phyloP scores from a whole-genome alignment of 2,113 vertebrate species.

The Porphyrio hochstetteri region DNA sequence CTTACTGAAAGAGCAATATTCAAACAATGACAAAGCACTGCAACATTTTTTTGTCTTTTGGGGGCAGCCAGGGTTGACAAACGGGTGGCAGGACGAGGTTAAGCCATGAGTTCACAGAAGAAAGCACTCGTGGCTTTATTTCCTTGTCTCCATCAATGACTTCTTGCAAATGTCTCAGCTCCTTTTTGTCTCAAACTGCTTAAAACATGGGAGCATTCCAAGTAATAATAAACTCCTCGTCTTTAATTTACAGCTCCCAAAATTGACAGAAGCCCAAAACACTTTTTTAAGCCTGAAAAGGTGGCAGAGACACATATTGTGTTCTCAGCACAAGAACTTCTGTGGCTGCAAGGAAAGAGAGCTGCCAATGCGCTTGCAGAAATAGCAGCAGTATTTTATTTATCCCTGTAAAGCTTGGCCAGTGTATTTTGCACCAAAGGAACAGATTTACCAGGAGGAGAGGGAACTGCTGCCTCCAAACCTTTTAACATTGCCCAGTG shows the following conservation, averaged over 20 bases:
- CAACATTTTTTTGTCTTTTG: not conserved
- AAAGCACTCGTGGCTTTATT: not conserved
- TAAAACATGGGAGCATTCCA: not conserved
- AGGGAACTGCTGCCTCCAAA: not conserved
- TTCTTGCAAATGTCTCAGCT: not conserved
- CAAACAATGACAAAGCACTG: slow-evolving; percentile 32
- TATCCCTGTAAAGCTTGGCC: slow-evolving; percentile 32
- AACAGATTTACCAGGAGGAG: not conserved
- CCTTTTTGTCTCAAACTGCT: slow-evolving; percentile 12
- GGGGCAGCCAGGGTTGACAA: not conserved
- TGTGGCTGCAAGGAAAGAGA: slow-evolving; percentile 46
- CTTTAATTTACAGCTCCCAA: slow-evolving; percentile 48
- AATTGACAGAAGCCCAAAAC: slow-evolving; percentile 50
- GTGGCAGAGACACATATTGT: slow-evolving; percentile 57
- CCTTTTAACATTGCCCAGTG: not conserved
- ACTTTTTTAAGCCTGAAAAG: slow-evolving; percentile 56
- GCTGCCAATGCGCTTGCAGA: slow-evolving; percentile 55
- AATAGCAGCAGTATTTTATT: slow-evolving; percentile 63
- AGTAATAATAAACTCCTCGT: slow-evolving; percentile 49
- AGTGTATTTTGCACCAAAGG: slow-evolving; percentile 7
- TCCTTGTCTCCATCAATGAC: not conserved
- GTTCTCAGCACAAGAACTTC: slow-evolving; percentile 56
- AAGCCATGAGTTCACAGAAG: not conserved
- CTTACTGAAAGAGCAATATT: slow-evolving; percentile 28
- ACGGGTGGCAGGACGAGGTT: not conserved